Evolutionary conservation across 2,113 vertebrate species (phyloP).

Genomic region (Panthera tigris): DNA sequence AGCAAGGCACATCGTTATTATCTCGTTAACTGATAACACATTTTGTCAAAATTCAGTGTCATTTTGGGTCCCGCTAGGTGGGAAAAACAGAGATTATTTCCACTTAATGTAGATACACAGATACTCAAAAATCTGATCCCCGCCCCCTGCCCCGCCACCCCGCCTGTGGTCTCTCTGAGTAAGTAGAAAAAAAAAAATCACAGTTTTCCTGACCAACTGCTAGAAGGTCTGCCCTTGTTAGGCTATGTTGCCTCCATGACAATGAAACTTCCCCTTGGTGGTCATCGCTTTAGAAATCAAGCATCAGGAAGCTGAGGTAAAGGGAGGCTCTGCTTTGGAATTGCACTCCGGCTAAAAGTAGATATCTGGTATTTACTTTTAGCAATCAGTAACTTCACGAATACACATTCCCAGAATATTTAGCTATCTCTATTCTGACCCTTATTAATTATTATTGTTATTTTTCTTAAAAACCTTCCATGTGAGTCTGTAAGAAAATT

Average conservation of each 20-base stretch:
- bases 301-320: neutral
- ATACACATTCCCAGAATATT: neutral
- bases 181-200: neutral
- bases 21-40: neutral
- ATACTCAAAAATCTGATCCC: neutral
- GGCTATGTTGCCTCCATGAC: neutral
- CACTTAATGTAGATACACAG: neutral
- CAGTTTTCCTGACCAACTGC: neutral
- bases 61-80: neutral
- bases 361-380: neutral
- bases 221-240: neutral
- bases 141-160: fast-evolving
- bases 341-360: neutral
- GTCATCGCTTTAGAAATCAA: neutral
- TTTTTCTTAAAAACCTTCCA: neutral
- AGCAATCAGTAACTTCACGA: neutral
- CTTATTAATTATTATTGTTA: neutral
- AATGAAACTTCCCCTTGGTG: too few species aligned
- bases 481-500: neutral
- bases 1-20: neutral
- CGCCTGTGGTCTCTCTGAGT: neutral
- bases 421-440: neutral
- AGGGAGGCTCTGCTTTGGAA: neutral
- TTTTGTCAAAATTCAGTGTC: neutral
- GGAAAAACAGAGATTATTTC: neutral